A percentile compares a stretch with the other conserved stretches of the same genome.
Conservation (phyloP, 2,113 vertebrate species). For the Pangasianodon hypophthalmus region DNA sequence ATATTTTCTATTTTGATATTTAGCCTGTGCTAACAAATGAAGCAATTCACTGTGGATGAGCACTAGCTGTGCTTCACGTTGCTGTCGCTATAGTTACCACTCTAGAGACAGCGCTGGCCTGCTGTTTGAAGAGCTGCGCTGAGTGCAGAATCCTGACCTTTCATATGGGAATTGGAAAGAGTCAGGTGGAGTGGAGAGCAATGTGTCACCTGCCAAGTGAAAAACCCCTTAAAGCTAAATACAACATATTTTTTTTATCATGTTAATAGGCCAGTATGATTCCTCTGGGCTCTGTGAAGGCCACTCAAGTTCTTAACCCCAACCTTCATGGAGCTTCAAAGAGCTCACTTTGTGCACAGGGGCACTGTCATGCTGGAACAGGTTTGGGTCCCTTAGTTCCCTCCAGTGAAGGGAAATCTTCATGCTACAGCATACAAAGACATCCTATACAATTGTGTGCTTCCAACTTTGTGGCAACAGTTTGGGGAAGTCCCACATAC, state of each 20-base stretch:
- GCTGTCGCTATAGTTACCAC: constrained; percentile 1
- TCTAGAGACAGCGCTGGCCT: background rate
- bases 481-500: too few relatives aligned
- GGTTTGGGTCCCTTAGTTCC: background rate
- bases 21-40: constrained; percentile 2
- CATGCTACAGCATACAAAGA: background rate
- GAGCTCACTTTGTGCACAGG: too few relatives aligned
- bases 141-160: constrained; percentile 14
- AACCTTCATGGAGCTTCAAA: too few relatives aligned
- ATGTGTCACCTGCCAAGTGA: background rate
- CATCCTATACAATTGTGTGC: background rate
- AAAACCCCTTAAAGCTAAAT: background rate
- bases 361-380: too few relatives aligned
- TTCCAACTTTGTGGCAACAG: too few relatives aligned
- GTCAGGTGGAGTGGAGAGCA: background rate
- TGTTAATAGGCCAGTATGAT: background rate
- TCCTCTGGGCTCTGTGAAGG: too few relatives aligned
- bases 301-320: background rate
- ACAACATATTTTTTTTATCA: background rate
- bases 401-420: background rate
- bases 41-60: background rate
- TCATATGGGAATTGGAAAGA: background rate
- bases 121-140: background rate
- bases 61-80: background rate
- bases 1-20: background rate